phyloP scores from a whole-genome alignment of 1,140 invertebrate species.

The Forficula auricularia region DNA sequence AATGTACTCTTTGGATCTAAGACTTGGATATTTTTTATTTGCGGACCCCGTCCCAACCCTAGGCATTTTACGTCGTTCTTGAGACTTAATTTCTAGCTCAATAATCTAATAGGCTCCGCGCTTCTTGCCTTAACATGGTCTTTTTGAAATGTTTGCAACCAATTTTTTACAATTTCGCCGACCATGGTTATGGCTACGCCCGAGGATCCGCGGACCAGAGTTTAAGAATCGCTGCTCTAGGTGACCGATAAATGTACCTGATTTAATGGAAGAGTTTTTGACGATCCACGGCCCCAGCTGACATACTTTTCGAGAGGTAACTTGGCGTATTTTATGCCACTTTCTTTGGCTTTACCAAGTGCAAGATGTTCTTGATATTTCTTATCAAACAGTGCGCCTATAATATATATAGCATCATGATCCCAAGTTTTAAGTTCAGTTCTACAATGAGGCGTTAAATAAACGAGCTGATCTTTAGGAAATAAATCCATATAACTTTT shows the following conservation, averaged over 20 bases:
- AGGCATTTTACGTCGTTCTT: too few relatives aligned
- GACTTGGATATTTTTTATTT: too few relatives aligned
- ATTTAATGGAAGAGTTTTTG: constrained; percentile 66
- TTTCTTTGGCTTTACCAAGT: constrained; percentile 67
- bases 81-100: too few relatives aligned
- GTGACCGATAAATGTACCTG: constrained; percentile 21
- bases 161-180: too few relatives aligned
- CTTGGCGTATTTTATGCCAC: constrained; percentile 56
- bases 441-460: constrained; percentile 66
- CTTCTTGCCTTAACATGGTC: too few relatives aligned
- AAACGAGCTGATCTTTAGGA: constrained; percentile 62
- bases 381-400: constrained; percentile 77
- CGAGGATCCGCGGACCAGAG: too few relatives aligned
- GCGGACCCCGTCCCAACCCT: too few relatives aligned
- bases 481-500: constrained; percentile 71
- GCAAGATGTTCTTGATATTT: constrained; percentile 53
- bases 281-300: constrained; percentile 48
- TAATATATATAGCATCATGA: constrained; percentile 63
- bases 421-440: constrained; percentile 48
- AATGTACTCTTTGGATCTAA: too few relatives aligned
- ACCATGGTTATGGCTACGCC: too few relatives aligned
- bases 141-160: too few relatives aligned
- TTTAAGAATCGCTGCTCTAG: too few relatives aligned
- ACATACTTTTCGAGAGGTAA: constrained; percentile 63
- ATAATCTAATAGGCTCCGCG: too few relatives aligned